Evolutionary conservation across 2,888 invertebrate species (phyloP).

Genomic region (Exocentrus adspersus): DNA sequence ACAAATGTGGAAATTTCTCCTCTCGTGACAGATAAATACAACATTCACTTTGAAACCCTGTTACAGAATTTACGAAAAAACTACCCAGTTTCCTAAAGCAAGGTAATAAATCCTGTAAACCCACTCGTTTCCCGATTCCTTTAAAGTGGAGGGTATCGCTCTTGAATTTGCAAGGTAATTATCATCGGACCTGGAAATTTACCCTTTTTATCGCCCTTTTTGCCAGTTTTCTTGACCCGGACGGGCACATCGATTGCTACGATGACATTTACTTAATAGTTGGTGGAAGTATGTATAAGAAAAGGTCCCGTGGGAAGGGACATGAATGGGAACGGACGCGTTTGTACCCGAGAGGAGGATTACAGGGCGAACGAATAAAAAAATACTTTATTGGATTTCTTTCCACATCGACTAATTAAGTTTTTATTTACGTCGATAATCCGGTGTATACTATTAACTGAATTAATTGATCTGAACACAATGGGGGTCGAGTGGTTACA

Average conservation of each 20-base stretch:
- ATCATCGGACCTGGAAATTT: conserved; percentile 3
- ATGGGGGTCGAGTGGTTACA: conserved; percentile 6
- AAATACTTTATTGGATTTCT: no score
- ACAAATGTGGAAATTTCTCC: no score
- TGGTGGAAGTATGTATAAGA: conserved; percentile 22
- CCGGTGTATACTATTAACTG: no score
- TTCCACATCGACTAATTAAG: no score
- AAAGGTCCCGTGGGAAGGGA: conserved; percentile 19
- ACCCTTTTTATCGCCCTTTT: conserved; percentile 18
- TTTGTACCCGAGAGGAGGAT: not conserved
- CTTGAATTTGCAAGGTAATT: not conserved
- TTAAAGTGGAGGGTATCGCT: not conserved
- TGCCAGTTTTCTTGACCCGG: conserved; percentile 34
- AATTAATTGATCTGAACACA: conserved; percentile 16
- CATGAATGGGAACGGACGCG: conserved; percentile 7
- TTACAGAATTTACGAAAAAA: no score
- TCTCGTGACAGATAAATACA: no score
- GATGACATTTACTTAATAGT: conserved; percentile 38
- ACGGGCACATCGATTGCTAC: conserved; percentile 35
- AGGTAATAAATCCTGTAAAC: no score
- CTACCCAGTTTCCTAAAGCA: no score
- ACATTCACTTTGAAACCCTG: no score
- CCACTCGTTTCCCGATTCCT: not conserved
- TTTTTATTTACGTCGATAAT: no score
- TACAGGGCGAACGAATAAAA: not conserved